A percentile compares a stretch with the other conserved stretches of the same genome.
Conservation (phyloP, 2,888 invertebrate genomes). For the Malthinus flaveolus region DNA sequence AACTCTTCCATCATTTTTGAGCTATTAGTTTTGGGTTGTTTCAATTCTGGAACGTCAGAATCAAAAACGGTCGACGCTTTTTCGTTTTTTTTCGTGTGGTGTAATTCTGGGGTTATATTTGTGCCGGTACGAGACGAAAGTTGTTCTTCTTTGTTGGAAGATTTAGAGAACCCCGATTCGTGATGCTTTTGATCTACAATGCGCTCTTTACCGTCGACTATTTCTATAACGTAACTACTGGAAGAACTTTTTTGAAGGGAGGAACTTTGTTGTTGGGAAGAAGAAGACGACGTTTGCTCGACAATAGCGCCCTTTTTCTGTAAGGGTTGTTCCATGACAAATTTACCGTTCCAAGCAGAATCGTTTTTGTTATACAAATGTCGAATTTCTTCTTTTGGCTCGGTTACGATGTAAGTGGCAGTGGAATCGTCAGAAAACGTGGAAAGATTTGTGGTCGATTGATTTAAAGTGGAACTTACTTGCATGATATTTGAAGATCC, state of each 20-base stretch:
- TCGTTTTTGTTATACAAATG: slow-evolving; percentile 51
- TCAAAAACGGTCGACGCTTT: slow-evolving; percentile 62
- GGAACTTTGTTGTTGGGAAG: slow-evolving; percentile 60
- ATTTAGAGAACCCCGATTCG: slow-evolving; percentile 59
- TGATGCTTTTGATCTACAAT: slow-evolving; percentile 63
- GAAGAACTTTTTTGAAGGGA: slow-evolving; percentile 64
- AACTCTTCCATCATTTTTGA: slow-evolving; percentile 54
- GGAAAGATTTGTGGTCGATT: slow-evolving; percentile 49
- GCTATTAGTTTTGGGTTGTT: slow-evolving; percentile 53
- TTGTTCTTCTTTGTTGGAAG: slow-evolving; percentile 55
- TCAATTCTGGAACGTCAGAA: slow-evolving; percentile 58
- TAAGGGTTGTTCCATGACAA: slow-evolving; percentile 49
- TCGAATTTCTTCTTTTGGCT: slow-evolving; percentile 51
- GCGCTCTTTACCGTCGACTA: slow-evolving; percentile 66
- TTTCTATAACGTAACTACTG: slow-evolving; percentile 67
- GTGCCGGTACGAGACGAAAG: slow-evolving; percentile 61
- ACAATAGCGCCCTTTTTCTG: slow-evolving; percentile 35
- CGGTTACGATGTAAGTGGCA: slow-evolving; percentile 51
- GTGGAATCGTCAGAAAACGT: slow-evolving; percentile 41
- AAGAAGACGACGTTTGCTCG: slow-evolving; percentile 44
- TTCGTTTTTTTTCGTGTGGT: slow-evolving; percentile 58
- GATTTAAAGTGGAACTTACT: slow-evolving; percentile 49
- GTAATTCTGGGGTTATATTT: slow-evolving; percentile 61
- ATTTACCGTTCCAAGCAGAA: slow-evolving; percentile 58
- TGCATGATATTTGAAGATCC: slow-evolving; percentile 47